phyloP scores from a whole-genome alignment of 2,888 invertebrate genomes.

The Nesidiocoris tenuis region DNA sequence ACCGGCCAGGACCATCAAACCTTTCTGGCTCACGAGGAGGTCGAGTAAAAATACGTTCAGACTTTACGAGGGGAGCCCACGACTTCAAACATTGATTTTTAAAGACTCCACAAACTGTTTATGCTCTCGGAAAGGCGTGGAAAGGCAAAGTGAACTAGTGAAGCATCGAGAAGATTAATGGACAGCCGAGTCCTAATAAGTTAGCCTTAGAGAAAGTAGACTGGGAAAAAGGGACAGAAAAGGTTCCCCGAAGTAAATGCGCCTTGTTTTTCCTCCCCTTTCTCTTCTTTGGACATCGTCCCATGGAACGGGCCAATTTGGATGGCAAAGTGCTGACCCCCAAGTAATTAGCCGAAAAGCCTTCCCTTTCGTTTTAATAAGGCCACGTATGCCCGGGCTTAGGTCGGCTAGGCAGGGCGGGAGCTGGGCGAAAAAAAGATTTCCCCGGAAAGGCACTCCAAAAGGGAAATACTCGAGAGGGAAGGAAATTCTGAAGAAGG shows the following conservation, averaged over 20 bases:
- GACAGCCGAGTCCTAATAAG: constrained; percentile 24
- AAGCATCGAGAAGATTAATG: constrained; percentile 22
- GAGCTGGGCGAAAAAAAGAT: too few relatives aligned
- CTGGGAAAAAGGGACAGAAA: background rate
- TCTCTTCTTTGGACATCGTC: background rate
- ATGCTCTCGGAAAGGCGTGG: too few relatives aligned
- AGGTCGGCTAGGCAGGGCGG: background rate
- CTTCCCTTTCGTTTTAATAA: background rate
- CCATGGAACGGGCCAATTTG: constrained; percentile 19
- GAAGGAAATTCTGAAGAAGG: too few relatives aligned
- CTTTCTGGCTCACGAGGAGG: too few relatives aligned
- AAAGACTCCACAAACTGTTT: too few relatives aligned
- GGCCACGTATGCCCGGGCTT: background rate
- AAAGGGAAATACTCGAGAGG: too few relatives aligned
- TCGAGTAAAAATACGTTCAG: too few relatives aligned
- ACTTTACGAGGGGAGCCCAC: too few relatives aligned
- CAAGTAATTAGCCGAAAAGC: constrained; percentile 3
- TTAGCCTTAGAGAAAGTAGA: background rate
- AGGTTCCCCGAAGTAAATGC: background rate
- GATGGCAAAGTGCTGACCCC: constrained; percentile 38
- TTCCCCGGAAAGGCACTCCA: too few relatives aligned
- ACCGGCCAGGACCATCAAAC: too few relatives aligned
- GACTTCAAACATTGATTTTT: too few relatives aligned
- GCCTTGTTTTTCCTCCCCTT: background rate
- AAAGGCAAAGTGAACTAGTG: background rate